A percentile compares a stretch with the other conserved stretches of the same genome.
These are phyloP conservation scores for Sebastes itinus DNA, from an alignment of 2,797 vertebrate species.

Conservation along the genomic window DNA sequence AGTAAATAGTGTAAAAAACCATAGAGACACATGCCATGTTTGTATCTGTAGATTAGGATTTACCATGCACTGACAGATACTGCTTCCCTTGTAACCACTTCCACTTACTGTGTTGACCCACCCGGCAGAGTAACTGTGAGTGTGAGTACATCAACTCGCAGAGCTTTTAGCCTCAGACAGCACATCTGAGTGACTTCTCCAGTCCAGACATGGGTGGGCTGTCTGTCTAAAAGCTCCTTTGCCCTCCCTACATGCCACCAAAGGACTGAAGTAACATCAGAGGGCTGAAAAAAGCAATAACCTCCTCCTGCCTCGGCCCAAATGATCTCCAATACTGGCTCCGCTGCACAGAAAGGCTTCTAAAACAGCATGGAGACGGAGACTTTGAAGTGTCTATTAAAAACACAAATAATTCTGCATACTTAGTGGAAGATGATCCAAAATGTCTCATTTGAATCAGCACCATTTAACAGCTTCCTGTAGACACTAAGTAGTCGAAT, in stretches of 20 bases:
- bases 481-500: background rate
- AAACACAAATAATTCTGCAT: conserved; percentile 8
- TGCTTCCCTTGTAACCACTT: conserved; percentile 25
- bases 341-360: conserved; percentile 1
- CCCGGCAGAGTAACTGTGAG: conserved; percentile 13
- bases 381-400: conserved; percentile 24
- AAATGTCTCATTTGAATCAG: conserved; percentile 9
- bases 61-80: conserved; percentile 20
- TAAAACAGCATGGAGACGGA: background rate
- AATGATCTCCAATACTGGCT: conserved; percentile 32
- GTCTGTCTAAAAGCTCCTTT: conserved; percentile 43
- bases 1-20: conserved; percentile 8
- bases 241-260: conserved; percentile 34
- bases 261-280: conserved; percentile 50
- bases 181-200: conserved; percentile 39
- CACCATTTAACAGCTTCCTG: background rate
- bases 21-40: background rate
- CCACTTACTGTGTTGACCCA: conserved; percentile 16
- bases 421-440: conserved; percentile 6
- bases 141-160: conserved; percentile 40
- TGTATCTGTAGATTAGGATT: conserved; percentile 32
- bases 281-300: conserved; percentile 52
- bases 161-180: conserved; percentile 51
- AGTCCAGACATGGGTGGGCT: conserved; percentile 45
- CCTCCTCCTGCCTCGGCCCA: conserved; percentile 24